Conservation (phyloP, 1,140 invertebrate species). For the Centruroides sculpturatus region DNA sequence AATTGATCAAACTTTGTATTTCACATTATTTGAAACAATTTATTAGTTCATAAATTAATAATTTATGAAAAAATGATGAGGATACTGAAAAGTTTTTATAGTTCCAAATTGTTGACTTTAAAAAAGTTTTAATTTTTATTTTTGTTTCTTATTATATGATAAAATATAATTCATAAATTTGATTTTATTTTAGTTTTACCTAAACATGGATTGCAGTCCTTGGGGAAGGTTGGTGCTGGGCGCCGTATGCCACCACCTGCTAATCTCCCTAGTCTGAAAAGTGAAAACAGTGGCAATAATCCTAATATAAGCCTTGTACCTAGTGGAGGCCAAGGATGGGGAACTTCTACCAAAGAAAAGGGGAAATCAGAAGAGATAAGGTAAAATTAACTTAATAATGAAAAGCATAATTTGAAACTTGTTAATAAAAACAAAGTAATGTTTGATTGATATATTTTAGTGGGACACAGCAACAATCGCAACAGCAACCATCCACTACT, state of each 20-base stretch:
- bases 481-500: constrained; percentile 18
- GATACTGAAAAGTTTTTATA: no score
- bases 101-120: no score
- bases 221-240: constrained; percentile 91
- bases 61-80: no score
- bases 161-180: no score
- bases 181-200: constrained; percentile 46
- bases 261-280: constrained; percentile 93
- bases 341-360: constrained; percentile 36
- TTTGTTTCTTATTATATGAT: no score
- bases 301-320: constrained; percentile 55
- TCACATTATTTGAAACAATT: no score
- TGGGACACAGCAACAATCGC: constrained; percentile 12
- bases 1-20: no score
- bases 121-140: no score
- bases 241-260: constrained; percentile 76
- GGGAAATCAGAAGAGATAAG: constrained; percentile 23
- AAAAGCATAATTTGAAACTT: no score
- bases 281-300: constrained; percentile 65
- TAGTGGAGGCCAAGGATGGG: constrained; percentile 57
- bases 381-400: background rate
- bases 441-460: no score
- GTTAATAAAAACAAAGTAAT: no score
- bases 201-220: constrained; percentile 97
- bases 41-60: no score